Evolutionary conservation across 2,113 vertebrate species (phyloP), one percentile per base, ranked within the genome.

Genomic region (Lates calcarifer): DNA sequence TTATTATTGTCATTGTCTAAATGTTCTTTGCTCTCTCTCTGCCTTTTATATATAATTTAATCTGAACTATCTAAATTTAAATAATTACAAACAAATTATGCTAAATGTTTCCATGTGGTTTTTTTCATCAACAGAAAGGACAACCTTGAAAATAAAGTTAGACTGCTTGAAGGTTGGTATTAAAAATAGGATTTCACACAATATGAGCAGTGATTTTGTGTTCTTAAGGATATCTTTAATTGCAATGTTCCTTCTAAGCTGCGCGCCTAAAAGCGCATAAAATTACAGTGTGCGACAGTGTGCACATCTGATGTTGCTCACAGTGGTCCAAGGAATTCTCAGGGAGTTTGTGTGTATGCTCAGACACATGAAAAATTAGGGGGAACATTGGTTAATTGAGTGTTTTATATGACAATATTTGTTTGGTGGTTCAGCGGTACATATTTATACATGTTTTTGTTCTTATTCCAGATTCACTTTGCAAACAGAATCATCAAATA

Each of bases 81-180:
- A 13, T 22, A 1, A 33, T 79, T n/a, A 3, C 3, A 61, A 14
- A 57, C 8, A 15, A 37, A 15, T 37, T 26, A 9, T 53, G 35
- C 26, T 49, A 7, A 78, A 77, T 60, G 0, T 0, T 13, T 55
- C 0, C 1, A n/a, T 78, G 9, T 61, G 9, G n/a, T 26, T 22
- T 58, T 53, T 68, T 3, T 87, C 58, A 85, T 83, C 84, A 35
- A 91, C 92, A 99, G 98, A 84, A 98, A 96, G 78, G 95, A 95
- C 89, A 96, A 93, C 74, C 93, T 98, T 41, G 96, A 98, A 94
- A 95, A 89, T 49, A 97, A 97, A 90, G 94, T 98, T 60, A 94
- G 93, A 84, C 94, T 93, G 71, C 93, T 98, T 29, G 96, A 99
- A 96, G 97, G 98, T 99, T 91, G 90, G 89, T 84, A 77, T 33